Base-by-base conservation (phyloP, 2,888 invertebrate genomes). In the Candidula unifasciata region DNA sequence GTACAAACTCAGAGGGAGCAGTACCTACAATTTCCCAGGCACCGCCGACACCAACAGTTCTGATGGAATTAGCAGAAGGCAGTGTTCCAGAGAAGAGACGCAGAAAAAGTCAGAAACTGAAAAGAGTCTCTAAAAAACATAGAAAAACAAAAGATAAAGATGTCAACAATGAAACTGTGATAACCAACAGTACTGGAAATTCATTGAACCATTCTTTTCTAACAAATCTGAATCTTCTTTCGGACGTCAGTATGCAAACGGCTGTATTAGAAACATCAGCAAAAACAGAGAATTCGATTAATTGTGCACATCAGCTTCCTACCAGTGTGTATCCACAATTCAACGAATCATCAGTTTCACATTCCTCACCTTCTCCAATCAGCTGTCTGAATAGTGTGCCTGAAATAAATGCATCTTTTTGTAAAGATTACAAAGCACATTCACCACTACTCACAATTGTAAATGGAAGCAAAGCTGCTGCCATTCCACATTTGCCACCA, bases 211-310 rank as follows among this genome's bases (percentile, higher is more conserved):
- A 44, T 33, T 66, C 68, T 44, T 10, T 68, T 27, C 64, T 78
- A 21, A 80, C 64, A 54, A 83, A 83, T 30, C 66, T 82, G 6
- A 79, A 82, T 54, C 85, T 85, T 3, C 71, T 82, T 18, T 82
- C 85, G 30, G 73, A 73, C 35, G 80, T 83, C 37, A 82, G 85
- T 80, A 30, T 83, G 10, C 33, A 82, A 66, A 66, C 66, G 66
- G 79, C 79, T 35, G 16, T 30, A 6, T 66, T 44, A 68, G 68
- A 68, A 37, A 66, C 35, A 16, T 44, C 27, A 27, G 3, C 21
- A 21, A 79, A 21, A 18, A 30, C 44, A 24, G 13, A 33, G 1
- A 44, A 30, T 64, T n/a, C 54, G 21, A n/a, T 44, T 16, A 37
- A 16, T 66, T 27, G n/a, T 44, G 66, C 79, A 13, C 24, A 30